Base-by-base conservation (phyloP, 92 coral and sea anemone genomes). In the Siderastrea siderea region DNA sequence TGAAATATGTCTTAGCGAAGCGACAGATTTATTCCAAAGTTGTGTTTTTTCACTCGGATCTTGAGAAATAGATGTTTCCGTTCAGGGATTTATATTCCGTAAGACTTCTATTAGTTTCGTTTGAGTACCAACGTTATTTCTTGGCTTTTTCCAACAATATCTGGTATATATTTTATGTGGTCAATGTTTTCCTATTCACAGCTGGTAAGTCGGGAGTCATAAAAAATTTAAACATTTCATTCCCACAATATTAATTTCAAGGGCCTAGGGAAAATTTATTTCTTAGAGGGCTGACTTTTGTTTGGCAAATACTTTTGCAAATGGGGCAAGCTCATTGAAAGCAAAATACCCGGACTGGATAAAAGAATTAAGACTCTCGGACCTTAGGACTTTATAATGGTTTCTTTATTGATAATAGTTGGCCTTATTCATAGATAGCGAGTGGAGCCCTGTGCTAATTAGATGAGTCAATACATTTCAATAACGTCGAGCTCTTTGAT, bases 391-490 rank as follows among this genome's bases (percentile, higher is more conserved):
- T 51, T 60, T 61, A 73, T 74, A 84, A 84, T 84, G 71, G 87
- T 84, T 84, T 74, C 60, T 48, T 72, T 72, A 52, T 81, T 71
- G 68, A 10, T 84, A 64, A 84, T 84, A 12, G 87, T 62, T 61
- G 73, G 74, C 44, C 77, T 68, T 51, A 76, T 85, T 84, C 83
- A 85, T 58, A 74, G 62, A 15, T 19, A 49, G 62, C 74, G 54
- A 84, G 84, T 54, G 74, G 80, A 26, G 38, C 38, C 94, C 87
- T 93, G 93, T 92, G 95, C 91, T 94, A 92, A 94, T 92, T 86
- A 92, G 86, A 64, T 26, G 62, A 49, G 94, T 89, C 92, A 94
- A 84, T 90, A 86, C 88, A 74, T 83, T 87, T 83, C 88, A 91
- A 87, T 83, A 91, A 87, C 77, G 47, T 50, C 69, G 76, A 71